phyloP scores from a whole-genome alignment of 1,140 invertebrate genomes.

The Heliothis subflexa region DNA sequence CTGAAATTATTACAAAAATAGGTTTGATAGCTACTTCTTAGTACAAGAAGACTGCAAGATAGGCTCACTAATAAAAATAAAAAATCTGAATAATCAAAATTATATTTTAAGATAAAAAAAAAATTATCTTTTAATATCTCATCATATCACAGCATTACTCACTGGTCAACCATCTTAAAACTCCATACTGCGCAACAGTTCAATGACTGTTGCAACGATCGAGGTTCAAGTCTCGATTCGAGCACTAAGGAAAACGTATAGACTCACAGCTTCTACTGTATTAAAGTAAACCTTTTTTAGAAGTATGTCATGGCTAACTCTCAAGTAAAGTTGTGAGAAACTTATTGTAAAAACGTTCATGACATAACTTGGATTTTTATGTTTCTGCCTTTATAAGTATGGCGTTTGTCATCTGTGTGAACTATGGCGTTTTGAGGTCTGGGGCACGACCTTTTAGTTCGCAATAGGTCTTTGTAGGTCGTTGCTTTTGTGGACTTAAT shows the following conservation, averaged over 20 bases:
- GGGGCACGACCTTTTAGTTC: neutral
- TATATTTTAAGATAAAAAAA: neutral
- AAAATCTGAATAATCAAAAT: no score
- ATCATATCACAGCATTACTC: neutral
- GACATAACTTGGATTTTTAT: conserved; percentile 21
- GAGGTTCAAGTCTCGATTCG: conserved; percentile 23
- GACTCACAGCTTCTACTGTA: conserved; percentile 9
- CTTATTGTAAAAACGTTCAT: conserved; percentile 24
- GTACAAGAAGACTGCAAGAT: no score
- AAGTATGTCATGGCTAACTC: conserved; percentile 24
- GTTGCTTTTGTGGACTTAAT: no score
- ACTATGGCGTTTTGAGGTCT: conserved; percentile 27
- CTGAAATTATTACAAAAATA: no score
- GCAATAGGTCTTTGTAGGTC: neutral
- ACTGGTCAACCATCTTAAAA: neutral
- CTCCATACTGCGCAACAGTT: conserved; percentile 30
- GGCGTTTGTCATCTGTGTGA: neutral
- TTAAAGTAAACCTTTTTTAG: conserved; percentile 11
- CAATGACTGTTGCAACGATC: conserved; percentile 26
- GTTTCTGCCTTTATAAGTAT: neutral
- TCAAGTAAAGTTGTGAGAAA: conserved; percentile 17
- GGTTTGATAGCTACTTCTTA: no score
- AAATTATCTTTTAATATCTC: neutral
- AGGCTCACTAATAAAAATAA: no score
- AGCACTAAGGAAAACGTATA: conserved; percentile 20